Conservation (phyloP, 2,888 invertebrate species). For the Rhodophaea formosa region DNA sequence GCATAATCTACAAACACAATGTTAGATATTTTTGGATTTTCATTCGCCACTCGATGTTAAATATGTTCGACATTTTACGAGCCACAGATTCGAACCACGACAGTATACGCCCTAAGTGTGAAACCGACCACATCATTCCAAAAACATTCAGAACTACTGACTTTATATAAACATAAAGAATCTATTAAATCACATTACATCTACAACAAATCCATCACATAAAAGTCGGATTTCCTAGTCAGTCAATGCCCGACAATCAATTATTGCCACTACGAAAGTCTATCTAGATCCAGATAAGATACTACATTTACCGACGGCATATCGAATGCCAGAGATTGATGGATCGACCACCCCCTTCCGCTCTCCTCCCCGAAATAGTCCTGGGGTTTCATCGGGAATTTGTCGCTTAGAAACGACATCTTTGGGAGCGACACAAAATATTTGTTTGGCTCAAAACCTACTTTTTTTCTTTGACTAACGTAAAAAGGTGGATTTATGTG, state of each 20-base stretch:
- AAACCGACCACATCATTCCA: too few relatives aligned
- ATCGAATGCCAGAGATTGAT: constrained; percentile 55
- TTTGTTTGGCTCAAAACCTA: constrained; percentile 13
- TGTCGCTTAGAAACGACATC: constrained; percentile 59
- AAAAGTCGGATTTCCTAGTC: constrained; percentile 3
- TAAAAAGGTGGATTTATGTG: neutral
- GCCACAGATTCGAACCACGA: too few relatives aligned
- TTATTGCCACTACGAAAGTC: constrained; percentile 28
- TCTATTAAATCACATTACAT: neutral
- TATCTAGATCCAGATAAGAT: constrained; percentile 37
- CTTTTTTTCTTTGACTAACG: constrained; percentile 11
- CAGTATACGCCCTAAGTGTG: too few relatives aligned
- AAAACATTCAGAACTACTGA: too few relatives aligned
- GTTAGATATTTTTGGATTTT: too few relatives aligned
- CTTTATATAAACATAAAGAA: too few relatives aligned
- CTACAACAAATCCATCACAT: neutral
- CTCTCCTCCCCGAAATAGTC: constrained; percentile 43
- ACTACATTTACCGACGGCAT: constrained; percentile 41
- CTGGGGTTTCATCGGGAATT: constrained; percentile 51
- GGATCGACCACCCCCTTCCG: constrained; percentile 36
- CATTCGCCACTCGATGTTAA: too few relatives aligned
- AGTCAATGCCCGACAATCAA: constrained; percentile 28
- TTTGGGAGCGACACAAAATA: constrained; percentile 36
- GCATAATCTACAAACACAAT: too few relatives aligned
- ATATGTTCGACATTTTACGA: too few relatives aligned